These are phyloP conservation scores for Muricea muricata DNA, from an alignment of 92 coral and sea anemone species.

Conservation along the genomic window DNA sequence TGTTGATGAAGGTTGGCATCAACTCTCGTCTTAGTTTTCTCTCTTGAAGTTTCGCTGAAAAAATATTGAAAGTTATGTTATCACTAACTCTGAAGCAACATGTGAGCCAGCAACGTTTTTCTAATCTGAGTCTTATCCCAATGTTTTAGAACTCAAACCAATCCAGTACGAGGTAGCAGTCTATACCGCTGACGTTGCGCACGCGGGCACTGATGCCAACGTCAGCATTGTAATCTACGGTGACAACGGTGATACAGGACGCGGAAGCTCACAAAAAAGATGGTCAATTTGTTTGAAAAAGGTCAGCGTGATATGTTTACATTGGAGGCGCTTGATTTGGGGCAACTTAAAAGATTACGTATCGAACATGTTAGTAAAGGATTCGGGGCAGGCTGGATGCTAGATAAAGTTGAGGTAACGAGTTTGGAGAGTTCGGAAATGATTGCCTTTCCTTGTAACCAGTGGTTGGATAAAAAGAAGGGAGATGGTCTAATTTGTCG, in stretches of 20 bases:
- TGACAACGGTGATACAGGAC: constrained; percentile 93
- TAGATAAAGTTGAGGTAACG: constrained; percentile 83
- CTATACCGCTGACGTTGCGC: constrained; percentile 81
- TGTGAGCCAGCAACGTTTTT: too few relatives aligned
- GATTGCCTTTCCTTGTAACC: constrained; percentile 83
- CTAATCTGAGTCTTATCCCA: neutral
- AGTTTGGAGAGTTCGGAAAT: constrained; percentile 76
- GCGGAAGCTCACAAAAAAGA: constrained; percentile 61
- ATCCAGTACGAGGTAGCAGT: constrained; percentile 86
- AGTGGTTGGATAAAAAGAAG: constrained; percentile 95
- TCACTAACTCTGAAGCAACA: too few relatives aligned
- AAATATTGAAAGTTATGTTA: too few relatives aligned
- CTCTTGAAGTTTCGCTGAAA: too few relatives aligned
- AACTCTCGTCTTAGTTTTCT: too few relatives aligned
- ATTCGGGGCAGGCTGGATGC: constrained; percentile 96
- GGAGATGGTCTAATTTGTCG: constrained; percentile 92
- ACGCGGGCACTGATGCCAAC: constrained; percentile 99
- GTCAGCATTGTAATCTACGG: constrained; percentile 89
- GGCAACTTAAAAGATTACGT: constrained; percentile 84
- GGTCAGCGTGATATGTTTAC: constrained; percentile 30
- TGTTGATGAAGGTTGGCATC: too few relatives aligned
- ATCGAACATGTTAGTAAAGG: constrained; percentile 61
- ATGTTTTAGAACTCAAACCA: constrained; percentile 79
- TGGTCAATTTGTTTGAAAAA: constrained; percentile 29
- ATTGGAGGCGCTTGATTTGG: constrained; percentile 69